Conservation (phyloP, 2,797 vertebrate species). For the Bryconaethiops microstoma region DNA sequence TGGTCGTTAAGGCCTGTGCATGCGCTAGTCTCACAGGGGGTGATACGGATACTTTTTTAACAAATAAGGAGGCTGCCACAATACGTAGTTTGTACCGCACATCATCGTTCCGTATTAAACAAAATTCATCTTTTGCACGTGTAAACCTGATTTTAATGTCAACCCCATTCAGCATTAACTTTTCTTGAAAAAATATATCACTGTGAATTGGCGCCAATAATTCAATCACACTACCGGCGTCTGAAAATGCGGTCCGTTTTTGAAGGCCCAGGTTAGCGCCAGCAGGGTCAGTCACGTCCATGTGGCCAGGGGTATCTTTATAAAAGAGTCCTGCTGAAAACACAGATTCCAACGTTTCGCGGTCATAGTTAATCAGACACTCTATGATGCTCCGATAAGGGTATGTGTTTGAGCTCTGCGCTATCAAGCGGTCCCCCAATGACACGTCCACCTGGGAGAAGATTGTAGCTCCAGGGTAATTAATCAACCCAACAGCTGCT, state of each 20-base stretch:
- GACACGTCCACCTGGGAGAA: slow-evolving; percentile 22
- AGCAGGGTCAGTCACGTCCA: no score
- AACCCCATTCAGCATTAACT: background rate
- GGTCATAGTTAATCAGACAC: background rate
- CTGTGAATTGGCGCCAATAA: background rate
- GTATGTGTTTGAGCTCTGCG: slow-evolving; percentile 10
- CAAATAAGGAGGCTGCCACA: no score
- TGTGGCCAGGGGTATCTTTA: background rate
- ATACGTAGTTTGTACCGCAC: no score
- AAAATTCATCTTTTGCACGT: background rate
- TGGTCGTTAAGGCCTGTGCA: background rate
- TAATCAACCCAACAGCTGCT: no score
- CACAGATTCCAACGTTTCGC: background rate
- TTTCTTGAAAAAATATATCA: slow-evolving; percentile 9
- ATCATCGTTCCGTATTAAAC: no score
- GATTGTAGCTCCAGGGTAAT: background rate
- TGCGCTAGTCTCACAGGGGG: background rate
- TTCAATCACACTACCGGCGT: background rate
- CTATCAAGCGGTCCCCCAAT: background rate
- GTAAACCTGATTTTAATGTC: background rate
- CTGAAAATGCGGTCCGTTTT: background rate
- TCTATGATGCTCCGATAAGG: background rate
- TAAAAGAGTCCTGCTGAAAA: background rate
- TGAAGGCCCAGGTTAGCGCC: background rate
- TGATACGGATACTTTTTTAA: no score